phyloP scores from a whole-genome alignment of 2,113 vertebrate genomes.

The Cisticola juncidis region DNA sequence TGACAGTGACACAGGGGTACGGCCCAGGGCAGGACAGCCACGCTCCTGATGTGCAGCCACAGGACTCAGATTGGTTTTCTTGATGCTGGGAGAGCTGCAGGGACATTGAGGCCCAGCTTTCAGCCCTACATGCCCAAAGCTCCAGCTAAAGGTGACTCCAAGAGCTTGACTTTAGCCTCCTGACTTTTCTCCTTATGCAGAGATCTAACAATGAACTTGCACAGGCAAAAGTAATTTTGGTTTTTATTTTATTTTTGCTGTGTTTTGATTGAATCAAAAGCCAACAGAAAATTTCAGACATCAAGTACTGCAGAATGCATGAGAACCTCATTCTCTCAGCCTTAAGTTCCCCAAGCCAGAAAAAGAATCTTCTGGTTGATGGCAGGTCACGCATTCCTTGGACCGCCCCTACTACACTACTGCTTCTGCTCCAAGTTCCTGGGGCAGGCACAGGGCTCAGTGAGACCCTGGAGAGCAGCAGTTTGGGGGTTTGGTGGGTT shows the following conservation, averaged over 20 bases:
- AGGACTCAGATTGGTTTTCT: background rate
- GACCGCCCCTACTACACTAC: background rate
- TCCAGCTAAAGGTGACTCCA: background rate
- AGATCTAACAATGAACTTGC: background rate
- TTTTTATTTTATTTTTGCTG: background rate
- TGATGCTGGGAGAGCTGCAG: background rate
- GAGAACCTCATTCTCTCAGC: background rate
- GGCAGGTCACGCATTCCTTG: background rate
- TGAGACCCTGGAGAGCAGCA: background rate
- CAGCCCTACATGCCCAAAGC: background rate
- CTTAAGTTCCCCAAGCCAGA: too few species aligned
- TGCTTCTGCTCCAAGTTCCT: background rate
- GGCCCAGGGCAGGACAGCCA: background rate
- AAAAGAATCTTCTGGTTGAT: background rate
- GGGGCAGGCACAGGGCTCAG: background rate
- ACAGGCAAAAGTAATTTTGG: background rate
- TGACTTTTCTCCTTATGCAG: background rate
- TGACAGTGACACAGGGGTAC: accelerated
- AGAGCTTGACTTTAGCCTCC: background rate
- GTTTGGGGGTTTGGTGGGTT: background rate
- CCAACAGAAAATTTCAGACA: background rate
- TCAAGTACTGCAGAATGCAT: background rate
- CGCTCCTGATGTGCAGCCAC: accelerated
- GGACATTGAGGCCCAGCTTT: background rate
- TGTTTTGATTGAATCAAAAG: background rate